A percentile compares a stretch with the other conserved stretches of the same genome.
Evolutionary conservation across 2,113 vertebrate genomes (phyloP).

Genomic region (Rhombomys opimus): DNA sequence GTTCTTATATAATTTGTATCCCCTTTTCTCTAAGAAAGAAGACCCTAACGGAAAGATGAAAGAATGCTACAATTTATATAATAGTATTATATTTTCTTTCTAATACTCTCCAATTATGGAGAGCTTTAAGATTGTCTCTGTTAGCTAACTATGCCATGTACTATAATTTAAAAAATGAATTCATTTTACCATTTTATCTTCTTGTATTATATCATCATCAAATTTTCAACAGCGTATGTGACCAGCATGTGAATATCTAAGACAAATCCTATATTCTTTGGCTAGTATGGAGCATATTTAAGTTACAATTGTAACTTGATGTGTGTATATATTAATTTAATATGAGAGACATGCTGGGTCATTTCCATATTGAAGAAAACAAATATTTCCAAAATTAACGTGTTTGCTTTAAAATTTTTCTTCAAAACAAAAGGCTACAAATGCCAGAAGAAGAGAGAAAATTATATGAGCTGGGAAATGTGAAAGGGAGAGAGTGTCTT

Average conservation of each 20-base stretch:
- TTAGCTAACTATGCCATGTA: constrained; percentile 67
- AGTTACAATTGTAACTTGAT: constrained; percentile 49
- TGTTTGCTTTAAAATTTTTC: constrained; percentile 3
- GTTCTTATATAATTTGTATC: constrained; percentile 37
- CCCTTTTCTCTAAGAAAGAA: constrained; percentile 60
- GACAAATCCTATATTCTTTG: constrained; percentile 58
- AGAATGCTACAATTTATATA: constrained; percentile 72
- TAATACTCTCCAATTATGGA: constrained; percentile 60
- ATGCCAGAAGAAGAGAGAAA: constrained; percentile 29
- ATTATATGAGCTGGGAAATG: constrained; percentile 2
- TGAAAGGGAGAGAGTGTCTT: neutral
- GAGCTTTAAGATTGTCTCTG: constrained; percentile 60
- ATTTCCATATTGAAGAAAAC: constrained; percentile 37
- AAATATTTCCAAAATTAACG: neutral
- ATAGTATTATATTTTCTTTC: constrained; percentile 67
- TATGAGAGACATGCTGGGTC: constrained; percentile 6
- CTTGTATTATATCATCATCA: constrained; percentile 51
- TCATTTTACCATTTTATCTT: constrained; percentile 71
- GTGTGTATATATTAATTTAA: constrained; percentile 46
- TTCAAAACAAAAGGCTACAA: constrained; percentile 20
- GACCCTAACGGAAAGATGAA: constrained; percentile 61
- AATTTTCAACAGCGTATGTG: constrained; percentile 60
- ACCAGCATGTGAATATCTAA: constrained; percentile 74
- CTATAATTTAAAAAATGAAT: constrained; percentile 77
- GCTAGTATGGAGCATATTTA: constrained; percentile 68